These are phyloP conservation scores for Diabrotica undecimpunctata DNA, from an alignment of 1,140 invertebrate genomes.

Conservation along the genomic window DNA sequence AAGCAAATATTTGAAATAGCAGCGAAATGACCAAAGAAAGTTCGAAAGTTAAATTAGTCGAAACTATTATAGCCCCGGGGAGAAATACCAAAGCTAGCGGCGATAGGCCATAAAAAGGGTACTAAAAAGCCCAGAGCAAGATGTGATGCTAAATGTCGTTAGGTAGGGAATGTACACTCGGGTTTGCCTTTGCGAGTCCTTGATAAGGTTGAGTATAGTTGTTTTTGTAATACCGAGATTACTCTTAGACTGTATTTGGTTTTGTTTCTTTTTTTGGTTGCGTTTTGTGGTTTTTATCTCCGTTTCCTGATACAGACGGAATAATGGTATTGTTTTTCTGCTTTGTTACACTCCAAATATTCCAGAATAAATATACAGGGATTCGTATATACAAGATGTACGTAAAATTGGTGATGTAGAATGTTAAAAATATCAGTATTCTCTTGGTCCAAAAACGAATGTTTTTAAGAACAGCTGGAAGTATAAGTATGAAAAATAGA, in stretches of 20 bases:
- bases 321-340: too few relatives aligned
- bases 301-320: neutral
- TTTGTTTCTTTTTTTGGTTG: neutral
- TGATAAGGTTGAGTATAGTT: neutral
- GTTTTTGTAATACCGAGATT: neutral
- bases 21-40: neutral
- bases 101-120: constrained; percentile 6
- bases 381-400: too few relatives aligned
- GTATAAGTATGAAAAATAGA: too few relatives aligned
- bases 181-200: neutral
- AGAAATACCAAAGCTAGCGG: neutral
- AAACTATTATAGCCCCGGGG: neutral
- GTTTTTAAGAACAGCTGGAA: too few relatives aligned
- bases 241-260: neutral
- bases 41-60: constrained; percentile 1
- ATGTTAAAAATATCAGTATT: too few relatives aligned
- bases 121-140: constrained; percentile 4
- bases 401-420: too few relatives aligned
- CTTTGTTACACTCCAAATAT: too few relatives aligned
- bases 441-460: too few relatives aligned
- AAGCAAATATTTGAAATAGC: neutral
- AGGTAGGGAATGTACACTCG: neutral
- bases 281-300: neutral
- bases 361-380: too few relatives aligned
- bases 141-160: constrained; percentile 7